Conservation (phyloP, 2,797 vertebrate species). For the Thalassophryne amazonica region DNA sequence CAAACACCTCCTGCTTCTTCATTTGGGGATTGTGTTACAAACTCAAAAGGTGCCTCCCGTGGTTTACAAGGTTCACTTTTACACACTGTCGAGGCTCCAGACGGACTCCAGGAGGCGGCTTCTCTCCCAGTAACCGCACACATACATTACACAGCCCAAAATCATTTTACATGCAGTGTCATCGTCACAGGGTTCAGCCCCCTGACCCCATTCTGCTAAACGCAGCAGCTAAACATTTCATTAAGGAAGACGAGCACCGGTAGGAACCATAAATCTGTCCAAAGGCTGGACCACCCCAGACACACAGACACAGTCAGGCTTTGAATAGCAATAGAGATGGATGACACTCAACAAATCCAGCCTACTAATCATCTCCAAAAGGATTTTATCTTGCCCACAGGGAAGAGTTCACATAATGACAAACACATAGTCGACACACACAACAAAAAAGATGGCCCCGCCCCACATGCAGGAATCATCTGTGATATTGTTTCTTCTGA, state of each 20-base stretch:
- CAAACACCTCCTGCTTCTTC: slow-evolving; percentile 52
- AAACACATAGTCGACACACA: slow-evolving; percentile 16
- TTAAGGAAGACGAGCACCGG: slow-evolving; percentile 56
- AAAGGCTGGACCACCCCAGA: slow-evolving; percentile 57
- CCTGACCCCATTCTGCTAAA: slow-evolving; percentile 68
- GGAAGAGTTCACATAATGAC: slow-evolving; percentile 13
- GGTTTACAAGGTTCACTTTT: slow-evolving; percentile 47
- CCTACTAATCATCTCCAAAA: slow-evolving; percentile 61
- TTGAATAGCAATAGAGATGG: slow-evolving; percentile 45
- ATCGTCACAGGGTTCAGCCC: slow-evolving; percentile 52
- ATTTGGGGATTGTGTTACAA: slow-evolving; percentile 45
- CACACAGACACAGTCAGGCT: slow-evolving; percentile 8
- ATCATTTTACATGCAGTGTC: slow-evolving; percentile 35
- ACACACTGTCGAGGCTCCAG: slow-evolving; percentile 6
- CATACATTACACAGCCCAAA: slow-evolving; percentile 18
- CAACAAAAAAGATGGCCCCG: background rate
- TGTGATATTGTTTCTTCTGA: slow-evolving; percentile 14
- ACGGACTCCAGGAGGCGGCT: slow-evolving; percentile 21
- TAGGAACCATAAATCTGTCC: slow-evolving; percentile 65
- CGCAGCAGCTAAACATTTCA: slow-evolving; percentile 70
- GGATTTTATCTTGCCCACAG: slow-evolving; percentile 36
- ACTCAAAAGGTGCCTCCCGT: slow-evolving; percentile 30
- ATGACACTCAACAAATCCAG: slow-evolving; percentile 57
- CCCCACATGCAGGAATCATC: slow-evolving; percentile 30
- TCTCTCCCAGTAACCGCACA: slow-evolving; percentile 21